A percentile compares a stretch with the other conserved stretches of the same genome.
Evolutionary conservation across 2,888 invertebrate species (phyloP).

Genomic region (Leucozona laternaria): DNA sequence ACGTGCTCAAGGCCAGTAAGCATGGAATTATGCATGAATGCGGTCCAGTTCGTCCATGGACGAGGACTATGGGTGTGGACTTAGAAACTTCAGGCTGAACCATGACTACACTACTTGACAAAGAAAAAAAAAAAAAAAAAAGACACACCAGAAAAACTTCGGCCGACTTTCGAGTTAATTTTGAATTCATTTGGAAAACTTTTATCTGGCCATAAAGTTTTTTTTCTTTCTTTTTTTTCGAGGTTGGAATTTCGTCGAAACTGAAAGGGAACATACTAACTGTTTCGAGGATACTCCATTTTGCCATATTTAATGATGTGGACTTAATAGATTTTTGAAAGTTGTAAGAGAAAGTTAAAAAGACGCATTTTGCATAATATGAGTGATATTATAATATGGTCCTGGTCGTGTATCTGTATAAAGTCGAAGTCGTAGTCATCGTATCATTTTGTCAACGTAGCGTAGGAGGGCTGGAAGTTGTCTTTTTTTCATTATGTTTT

Average conservation of each 20-base stretch:
- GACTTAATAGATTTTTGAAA: constrained; percentile 75
- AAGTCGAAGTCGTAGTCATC: not conserved
- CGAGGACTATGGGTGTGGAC: not conserved
- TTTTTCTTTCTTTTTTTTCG: constrained; percentile 9
- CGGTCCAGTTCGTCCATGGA: constrained; percentile 20
- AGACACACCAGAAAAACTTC: not conserved
- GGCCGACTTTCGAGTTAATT: constrained; percentile 63
- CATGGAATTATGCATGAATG: constrained; percentile 67
- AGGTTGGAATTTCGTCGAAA: constrained; percentile 15
- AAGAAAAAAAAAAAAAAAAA: not conserved
- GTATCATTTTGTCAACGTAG: constrained; percentile 1
- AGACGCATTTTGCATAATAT: constrained; percentile 71
- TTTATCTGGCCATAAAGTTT: constrained; percentile 69
- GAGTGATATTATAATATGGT: constrained; percentile 59
- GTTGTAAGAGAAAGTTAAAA: constrained; percentile 71
- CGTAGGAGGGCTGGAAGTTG: not conserved
- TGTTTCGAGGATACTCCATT: constrained; percentile 42
- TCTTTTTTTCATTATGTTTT: constrained; percentile 6
- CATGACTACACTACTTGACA: not conserved
- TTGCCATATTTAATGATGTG: constrained; percentile 74
- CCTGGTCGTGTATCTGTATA: not conserved
- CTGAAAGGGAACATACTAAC: constrained; percentile 27
- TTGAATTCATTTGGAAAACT: constrained; percentile 74
- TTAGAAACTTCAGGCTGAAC: not conserved
- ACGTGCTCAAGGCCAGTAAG: constrained; percentile 67